These are phyloP conservation scores for Drosophila punjabiensis DNA, from an alignment of 1,140 invertebrate species.

Conservation along the genomic window DNA sequence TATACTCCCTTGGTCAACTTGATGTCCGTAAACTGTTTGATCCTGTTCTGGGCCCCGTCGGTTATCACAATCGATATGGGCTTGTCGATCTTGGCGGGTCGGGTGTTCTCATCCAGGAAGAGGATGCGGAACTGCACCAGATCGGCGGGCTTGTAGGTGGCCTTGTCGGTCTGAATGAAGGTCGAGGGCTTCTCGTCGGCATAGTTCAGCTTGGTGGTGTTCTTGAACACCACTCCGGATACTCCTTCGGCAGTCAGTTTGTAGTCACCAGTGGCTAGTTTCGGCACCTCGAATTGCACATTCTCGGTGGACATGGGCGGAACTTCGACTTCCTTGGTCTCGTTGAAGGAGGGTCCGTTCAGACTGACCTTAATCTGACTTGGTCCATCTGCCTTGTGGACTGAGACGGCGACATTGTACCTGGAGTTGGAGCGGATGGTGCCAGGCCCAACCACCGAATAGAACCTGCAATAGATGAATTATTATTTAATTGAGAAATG, in stretches of 20 bases:
- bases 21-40: conserved; percentile 92
- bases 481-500: neutral
- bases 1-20: conserved; percentile 91
- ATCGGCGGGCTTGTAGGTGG: conserved; percentile 95
- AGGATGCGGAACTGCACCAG: conserved; percentile 94
- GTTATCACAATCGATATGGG: conserved; percentile 59
- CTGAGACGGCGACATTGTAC: conserved; percentile 92
- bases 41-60: conserved; percentile 71
- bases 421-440: conserved; percentile 93
- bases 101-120: conserved; percentile 91
- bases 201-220: conserved; percentile 90
- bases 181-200: conserved; percentile 95
- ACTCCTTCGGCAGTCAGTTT: conserved; percentile 90
- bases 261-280: conserved; percentile 91
- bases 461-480: conserved; percentile 87
- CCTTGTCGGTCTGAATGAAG: conserved; percentile 97
- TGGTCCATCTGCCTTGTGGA: conserved; percentile 87
- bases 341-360: conserved; percentile 89
- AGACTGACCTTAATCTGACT: conserved; percentile 90
- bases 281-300: conserved; percentile 88
- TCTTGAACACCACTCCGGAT: conserved; percentile 90
- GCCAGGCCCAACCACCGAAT: conserved; percentile 92
- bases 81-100: conserved; percentile 86
- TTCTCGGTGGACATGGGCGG: conserved; percentile 90
- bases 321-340: conserved; percentile 89